Evolutionary conservation across 2,113 vertebrate species (phyloP).

Genomic region (Carlito syrichta): DNA sequence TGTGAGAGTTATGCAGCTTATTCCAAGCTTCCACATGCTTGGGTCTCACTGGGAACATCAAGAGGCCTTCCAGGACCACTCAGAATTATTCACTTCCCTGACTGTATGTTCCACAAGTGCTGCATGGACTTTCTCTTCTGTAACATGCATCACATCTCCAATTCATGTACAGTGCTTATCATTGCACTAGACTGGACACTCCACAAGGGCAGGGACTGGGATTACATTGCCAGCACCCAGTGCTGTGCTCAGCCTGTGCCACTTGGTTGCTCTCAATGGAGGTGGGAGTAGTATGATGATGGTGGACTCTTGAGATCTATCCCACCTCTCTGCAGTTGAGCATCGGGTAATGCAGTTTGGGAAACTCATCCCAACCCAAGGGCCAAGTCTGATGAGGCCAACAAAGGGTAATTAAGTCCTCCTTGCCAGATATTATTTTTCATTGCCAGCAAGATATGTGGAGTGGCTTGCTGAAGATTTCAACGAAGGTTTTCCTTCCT

Average conservation of each 20-base stretch:
- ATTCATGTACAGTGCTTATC: neutral
- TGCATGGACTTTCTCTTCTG: neutral
- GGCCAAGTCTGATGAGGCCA: neutral
- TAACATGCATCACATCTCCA: neutral
- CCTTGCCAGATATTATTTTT: neutral
- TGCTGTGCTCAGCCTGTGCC: rapidly evolving
- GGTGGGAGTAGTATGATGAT: neutral
- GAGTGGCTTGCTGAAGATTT: neutral
- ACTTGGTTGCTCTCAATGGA: neutral
- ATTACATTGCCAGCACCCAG: neutral
- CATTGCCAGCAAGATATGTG: too few relatives aligned
- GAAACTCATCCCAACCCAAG: neutral
- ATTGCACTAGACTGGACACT: neutral
- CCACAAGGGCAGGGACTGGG: neutral
- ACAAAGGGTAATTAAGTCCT: neutral
- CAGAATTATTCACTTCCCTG: neutral
- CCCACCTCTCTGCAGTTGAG: neutral
- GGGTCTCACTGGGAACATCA: neutral
- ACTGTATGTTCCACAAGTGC: neutral
- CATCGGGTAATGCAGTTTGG: rapidly evolving
- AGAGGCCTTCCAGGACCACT: neutral
- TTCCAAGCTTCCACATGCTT: neutral
- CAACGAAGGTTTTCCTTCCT: neutral
- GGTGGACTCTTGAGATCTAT: neutral
- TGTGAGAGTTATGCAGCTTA: neutral